phyloP scores from a whole-genome alignment of 2,888 invertebrate species.

The Eulithis prunata region DNA sequence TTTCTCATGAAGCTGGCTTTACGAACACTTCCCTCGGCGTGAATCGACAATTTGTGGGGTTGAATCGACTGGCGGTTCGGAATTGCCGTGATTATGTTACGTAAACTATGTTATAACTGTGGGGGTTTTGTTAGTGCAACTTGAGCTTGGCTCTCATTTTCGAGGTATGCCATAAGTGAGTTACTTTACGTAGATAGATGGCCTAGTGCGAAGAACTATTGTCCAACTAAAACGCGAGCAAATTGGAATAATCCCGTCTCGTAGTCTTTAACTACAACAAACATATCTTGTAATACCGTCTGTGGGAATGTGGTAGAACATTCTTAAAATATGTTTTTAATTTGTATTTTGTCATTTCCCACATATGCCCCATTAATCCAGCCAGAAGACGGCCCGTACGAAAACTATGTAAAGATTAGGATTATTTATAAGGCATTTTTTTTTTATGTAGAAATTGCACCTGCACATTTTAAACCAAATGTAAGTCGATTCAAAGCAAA shows the following conservation, averaged over 20 bases:
- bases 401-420: too few species aligned
- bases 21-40: conserved; percentile 12
- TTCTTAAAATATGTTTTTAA: too few species aligned
- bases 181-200: not conserved
- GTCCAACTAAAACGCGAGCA: not conserved
- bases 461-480: not conserved
- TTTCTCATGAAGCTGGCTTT: conserved; percentile 16
- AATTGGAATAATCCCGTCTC: too few species aligned
- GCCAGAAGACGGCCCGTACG: too few species aligned
- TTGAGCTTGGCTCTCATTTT: conserved; percentile 23
- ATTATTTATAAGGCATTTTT: too few species aligned
- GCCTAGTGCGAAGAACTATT: not conserved
- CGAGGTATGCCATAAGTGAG: not conserved
- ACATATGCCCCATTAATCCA: too few species aligned
- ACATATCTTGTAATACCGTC: too few species aligned
- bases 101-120: conserved; percentile 18
- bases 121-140: conserved; percentile 22
- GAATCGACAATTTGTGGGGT: conserved; percentile 25
- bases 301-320: too few species aligned
- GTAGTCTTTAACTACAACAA: too few species aligned
- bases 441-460: too few species aligned
- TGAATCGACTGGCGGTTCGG: conserved; percentile 12
- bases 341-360: too few species aligned
- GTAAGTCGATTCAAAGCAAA: conserved; percentile 15
- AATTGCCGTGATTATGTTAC: conserved; percentile 25